Base-by-base conservation (phyloP, 2,888 invertebrate species). In the Scaptomyza parva region DNA sequence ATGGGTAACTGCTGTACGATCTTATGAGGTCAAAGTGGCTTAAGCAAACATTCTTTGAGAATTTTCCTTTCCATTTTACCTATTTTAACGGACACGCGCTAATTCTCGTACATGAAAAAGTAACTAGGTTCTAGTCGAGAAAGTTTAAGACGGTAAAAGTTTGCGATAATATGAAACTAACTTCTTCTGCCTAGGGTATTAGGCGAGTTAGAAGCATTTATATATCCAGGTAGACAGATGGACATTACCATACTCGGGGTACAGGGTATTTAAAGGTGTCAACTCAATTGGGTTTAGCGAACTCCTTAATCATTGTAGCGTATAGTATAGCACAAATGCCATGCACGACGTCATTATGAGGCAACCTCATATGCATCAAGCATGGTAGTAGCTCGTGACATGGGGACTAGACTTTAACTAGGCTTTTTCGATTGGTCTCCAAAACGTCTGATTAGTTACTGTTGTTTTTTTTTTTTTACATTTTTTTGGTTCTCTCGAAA, bases 291-390 rank as follows among this genome's bases (percentile, higher is more conserved):
- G 58, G 70, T 59, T 50, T 40, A 26, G 51, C 39, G 59, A 59
- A 51, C 52, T 67, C 30, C 48, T 82, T 87, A 85, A 85, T 67
- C 87, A 85, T 62, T 53, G 71, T 64, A 69, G 63, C 82, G 51
- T 58, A 48, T 45, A 60, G 65, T 55, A 45, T 43, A 58, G 70
- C 63, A 63, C 78, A 76, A 66, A 78, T 82, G 70, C 54, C 76
- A 87, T 85, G 82, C 88, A 87, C 88, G 82, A 82, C 86, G 78
- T 82, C 86, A 82, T 82, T 82, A 82, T 78, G 78, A 85, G 87
- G 75, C 85, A 59, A 75, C 71, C 69, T 59, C 75, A 81, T 75
- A 85, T 86, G 82, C 85, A 82, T 67, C 82, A 81, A 48, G 28
- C 51, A 20, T 47, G 24, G 48, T 14, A 17, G 17, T 14, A 24